These are phyloP conservation scores for Heteromormyrus szaboi DNA, from an alignment of 2,797 vertebrate species.

Conservation along the genomic window DNA sequence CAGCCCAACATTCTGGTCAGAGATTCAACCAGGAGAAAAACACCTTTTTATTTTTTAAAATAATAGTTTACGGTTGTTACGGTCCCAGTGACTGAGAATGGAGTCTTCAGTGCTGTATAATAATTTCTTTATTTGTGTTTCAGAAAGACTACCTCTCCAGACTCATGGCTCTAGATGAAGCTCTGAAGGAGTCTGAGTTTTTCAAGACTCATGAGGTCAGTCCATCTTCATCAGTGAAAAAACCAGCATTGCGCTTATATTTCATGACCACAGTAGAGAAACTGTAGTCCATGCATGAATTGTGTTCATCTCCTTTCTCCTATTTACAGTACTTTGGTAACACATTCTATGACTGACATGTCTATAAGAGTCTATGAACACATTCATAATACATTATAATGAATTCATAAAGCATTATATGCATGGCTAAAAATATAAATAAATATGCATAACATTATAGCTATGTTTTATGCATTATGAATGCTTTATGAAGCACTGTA, in stretches of 20 bases:
- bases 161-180: conserved; percentile 51
- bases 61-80: neutral
- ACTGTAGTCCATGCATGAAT: neutral
- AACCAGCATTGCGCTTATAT: neutral
- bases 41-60: neutral
- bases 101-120: neutral
- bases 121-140: neutral
- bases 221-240: neutral
- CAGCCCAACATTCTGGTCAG: conserved; percentile 67
- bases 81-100: neutral
- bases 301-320: neutral
- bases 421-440: neutral
- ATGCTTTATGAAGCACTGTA: neutral
- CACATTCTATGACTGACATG: neutral
- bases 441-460: neutral
- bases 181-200: conserved; percentile 55
- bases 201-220: conserved; percentile 65
- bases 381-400: neutral
- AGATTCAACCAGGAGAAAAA: conserved; percentile 11
- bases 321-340: neutral
- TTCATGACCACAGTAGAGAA: neutral
- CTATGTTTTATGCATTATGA: neutral
- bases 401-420: neutral
- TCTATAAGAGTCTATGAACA: neutral
- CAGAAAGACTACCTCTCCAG: conserved; percentile 61